Evolutionary conservation across 2,888 invertebrate genomes (phyloP).

Genomic region (Polydrusus cervinus): DNA sequence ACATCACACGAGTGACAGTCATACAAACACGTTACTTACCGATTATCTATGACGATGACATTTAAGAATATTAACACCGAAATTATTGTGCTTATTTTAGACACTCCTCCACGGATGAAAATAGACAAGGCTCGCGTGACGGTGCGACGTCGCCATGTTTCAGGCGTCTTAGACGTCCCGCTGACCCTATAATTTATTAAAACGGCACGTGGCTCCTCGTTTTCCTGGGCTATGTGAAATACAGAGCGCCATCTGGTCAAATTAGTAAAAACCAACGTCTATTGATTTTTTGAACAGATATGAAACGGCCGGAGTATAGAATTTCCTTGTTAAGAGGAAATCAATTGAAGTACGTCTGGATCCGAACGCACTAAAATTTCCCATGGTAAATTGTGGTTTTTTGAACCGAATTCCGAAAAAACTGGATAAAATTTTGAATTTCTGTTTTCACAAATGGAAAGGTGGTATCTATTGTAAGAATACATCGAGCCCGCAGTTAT

Average conservation of each 20-base stretch:
- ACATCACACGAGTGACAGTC: background rate
- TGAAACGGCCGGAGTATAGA: no score
- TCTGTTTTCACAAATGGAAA: no score
- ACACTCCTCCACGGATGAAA: conserved; percentile 5
- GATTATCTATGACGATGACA: background rate
- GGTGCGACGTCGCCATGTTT: background rate
- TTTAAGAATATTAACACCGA: background rate
- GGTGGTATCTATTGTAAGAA: no score
- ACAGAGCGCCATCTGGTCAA: background rate
- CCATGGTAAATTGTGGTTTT: no score
- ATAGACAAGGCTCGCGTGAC: background rate
- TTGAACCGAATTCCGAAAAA: no score
- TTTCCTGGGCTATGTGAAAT: background rate
- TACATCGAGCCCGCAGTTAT: no score
- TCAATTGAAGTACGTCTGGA: no score
- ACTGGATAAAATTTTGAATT: no score
- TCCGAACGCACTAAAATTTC: no score
- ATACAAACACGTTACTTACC: conserved; percentile 10
- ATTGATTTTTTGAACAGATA: no score
- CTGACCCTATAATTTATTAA: background rate
- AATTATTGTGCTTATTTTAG: conserved; percentile 1
- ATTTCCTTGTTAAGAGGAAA: no score
- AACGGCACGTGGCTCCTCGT: background rate
- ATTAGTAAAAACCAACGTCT: no score
- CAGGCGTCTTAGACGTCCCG: background rate